Conservation (phyloP, 2,797 vertebrate genomes). For the Malurus leucopterus region DNA sequence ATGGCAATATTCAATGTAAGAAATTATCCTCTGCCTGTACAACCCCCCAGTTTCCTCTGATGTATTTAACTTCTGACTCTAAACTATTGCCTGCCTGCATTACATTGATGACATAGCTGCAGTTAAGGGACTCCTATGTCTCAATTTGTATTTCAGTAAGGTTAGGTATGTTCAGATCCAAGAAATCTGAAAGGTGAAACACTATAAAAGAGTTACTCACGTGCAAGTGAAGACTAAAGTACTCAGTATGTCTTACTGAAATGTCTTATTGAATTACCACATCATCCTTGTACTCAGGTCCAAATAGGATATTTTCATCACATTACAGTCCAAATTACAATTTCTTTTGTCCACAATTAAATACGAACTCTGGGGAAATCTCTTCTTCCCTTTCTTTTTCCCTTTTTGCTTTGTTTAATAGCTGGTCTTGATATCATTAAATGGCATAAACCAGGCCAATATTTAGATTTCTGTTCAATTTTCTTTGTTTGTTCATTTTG, state of each 20-base stretch:
- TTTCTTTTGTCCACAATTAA: background rate
- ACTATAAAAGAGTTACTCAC: background rate
- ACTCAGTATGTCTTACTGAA: background rate
- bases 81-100: background rate
- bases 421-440: background rate
- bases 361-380: background rate
- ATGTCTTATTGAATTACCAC: background rate
- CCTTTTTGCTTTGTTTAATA: background rate
- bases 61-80: background rate
- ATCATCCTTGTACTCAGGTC: background rate
- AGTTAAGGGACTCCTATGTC: background rate
- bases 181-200: background rate
- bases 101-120: background rate
- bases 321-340: background rate
- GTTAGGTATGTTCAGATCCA: background rate
- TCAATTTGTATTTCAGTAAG: background rate
- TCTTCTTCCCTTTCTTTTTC: background rate
- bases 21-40: background rate
- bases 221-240: background rate
- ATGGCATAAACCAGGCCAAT: background rate
- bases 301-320: background rate
- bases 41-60: background rate
- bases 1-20: background rate
- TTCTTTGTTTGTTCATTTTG: background rate
- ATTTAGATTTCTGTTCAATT: background rate